A percentile compares a stretch with the other conserved stretches of the same genome.
These are phyloP conservation scores for Bombus polaris DNA, from an alignment of 1,140 invertebrate genomes.

Conservation along the genomic window DNA sequence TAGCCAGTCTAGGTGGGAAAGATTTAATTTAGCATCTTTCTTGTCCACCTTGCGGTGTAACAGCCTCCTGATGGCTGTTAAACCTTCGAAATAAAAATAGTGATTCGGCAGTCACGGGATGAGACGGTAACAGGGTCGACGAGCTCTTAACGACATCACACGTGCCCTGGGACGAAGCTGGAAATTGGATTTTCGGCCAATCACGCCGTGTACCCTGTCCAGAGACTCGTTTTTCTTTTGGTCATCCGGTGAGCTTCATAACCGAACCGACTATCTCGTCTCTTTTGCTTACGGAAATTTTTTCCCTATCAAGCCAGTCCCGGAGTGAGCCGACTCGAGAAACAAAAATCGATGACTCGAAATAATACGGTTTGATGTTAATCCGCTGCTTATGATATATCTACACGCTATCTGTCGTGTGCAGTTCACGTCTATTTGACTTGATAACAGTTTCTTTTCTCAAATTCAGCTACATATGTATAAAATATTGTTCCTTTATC, in stretches of 20 bases:
- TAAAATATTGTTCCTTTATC: neutral
- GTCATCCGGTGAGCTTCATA: neutral
- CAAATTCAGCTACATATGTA: no score
- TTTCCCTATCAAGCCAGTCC: neutral
- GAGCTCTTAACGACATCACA: conserved; percentile 26
- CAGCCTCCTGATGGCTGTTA: neutral
- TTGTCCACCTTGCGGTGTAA: neutral
- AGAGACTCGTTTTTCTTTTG: conserved; percentile 30
- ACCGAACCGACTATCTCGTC: neutral
- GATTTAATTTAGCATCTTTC: neutral
- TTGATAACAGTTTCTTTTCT: no score
- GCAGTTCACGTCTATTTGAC: neutral
- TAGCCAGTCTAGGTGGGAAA: neutral
- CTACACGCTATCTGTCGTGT: neutral
- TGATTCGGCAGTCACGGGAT: neutral
- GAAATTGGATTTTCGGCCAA: conserved; percentile 34
- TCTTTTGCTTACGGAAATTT: neutral
- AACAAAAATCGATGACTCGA: neutral
- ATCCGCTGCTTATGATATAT: neutral
- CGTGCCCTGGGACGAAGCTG: conserved; percentile 14
- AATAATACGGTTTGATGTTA: neutral
- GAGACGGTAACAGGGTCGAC: conserved; percentile 2
- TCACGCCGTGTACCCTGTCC: conserved; percentile 6
- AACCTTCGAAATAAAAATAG: neutral
- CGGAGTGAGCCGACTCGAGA: neutral